Evolutionary conservation across 2,797 vertebrate genomes (phyloP).

Genomic region (Bradypus variegatus): DNA sequence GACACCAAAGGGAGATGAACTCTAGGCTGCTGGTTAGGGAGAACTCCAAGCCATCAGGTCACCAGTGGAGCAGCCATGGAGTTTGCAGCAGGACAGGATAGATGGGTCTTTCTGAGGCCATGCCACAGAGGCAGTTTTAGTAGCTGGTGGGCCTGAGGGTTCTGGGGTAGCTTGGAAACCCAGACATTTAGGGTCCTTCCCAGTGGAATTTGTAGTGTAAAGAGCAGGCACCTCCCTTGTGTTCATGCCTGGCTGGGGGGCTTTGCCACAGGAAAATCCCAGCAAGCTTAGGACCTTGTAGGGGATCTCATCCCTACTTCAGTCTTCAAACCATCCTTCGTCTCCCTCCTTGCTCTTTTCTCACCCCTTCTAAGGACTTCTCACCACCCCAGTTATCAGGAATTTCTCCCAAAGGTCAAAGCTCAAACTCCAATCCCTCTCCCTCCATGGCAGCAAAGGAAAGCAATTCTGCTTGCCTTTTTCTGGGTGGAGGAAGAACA

Average conservation of each 20-base stretch:
- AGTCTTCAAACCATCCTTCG: not conserved
- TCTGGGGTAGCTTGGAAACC: not conserved
- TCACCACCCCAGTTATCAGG: not conserved
- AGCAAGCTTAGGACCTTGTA: not conserved
- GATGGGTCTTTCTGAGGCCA: not conserved
- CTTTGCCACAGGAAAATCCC: not conserved
- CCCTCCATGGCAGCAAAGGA: not conserved
- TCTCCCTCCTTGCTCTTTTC: not conserved
- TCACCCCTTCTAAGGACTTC: not conserved
- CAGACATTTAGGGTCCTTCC: not conserved
- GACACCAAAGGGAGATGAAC: not conserved
- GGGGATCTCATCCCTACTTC: not conserved
- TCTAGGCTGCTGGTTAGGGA: not conserved
- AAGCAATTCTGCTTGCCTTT: not conserved
- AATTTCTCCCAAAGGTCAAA: not conserved
- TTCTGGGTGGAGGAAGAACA: conserved; percentile 31
- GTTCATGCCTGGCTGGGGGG: not conserved
- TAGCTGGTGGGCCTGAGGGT: not conserved
- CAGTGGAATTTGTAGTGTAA: not conserved
- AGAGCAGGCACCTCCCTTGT: not conserved
- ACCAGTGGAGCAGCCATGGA: not conserved
- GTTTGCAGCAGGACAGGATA: not conserved
- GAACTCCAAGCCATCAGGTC: not conserved
- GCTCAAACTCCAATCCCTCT: conserved; percentile 3
- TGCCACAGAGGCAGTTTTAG: not conserved